phyloP scores from a whole-genome alignment of 2,113 vertebrate species.

The Sigmodon hispidus region DNA sequence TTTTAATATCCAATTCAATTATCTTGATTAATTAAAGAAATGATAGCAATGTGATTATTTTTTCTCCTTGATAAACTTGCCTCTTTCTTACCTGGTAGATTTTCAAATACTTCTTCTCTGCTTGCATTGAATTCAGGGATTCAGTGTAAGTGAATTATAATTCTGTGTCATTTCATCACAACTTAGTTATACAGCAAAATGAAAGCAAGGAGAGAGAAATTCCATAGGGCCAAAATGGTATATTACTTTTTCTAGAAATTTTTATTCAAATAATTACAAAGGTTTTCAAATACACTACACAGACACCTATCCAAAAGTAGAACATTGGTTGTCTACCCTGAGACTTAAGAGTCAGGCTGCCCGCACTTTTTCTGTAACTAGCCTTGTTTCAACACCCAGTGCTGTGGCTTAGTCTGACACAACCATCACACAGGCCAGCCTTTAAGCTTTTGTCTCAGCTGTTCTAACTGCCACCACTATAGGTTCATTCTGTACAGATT shows the following conservation, averaged over 20 bases:
- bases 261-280: neutral
- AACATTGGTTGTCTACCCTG: neutral
- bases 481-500: neutral
- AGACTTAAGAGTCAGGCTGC: neutral
- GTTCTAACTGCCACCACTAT: neutral
- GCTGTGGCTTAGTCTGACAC: neutral
- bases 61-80: neutral
- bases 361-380: neutral
- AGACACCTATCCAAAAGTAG: constrained; percentile 2
- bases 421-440: neutral
- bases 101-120: neutral
- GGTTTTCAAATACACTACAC: neutral
- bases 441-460: neutral
- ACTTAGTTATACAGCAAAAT: neutral
- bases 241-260: constrained; percentile 10
- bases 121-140: neutral
- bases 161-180: neutral
- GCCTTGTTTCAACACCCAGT: neutral
- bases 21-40: constrained; percentile 12
- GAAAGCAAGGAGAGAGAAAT: neutral
- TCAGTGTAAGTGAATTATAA: neutral
- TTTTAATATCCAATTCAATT: neutral
- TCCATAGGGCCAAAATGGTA: neutral
- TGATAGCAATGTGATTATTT: neutral
- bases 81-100: neutral